Evolutionary conservation across 2,888 invertebrate species (phyloP).

Genomic region (Subacronicta megacephala): DNA sequence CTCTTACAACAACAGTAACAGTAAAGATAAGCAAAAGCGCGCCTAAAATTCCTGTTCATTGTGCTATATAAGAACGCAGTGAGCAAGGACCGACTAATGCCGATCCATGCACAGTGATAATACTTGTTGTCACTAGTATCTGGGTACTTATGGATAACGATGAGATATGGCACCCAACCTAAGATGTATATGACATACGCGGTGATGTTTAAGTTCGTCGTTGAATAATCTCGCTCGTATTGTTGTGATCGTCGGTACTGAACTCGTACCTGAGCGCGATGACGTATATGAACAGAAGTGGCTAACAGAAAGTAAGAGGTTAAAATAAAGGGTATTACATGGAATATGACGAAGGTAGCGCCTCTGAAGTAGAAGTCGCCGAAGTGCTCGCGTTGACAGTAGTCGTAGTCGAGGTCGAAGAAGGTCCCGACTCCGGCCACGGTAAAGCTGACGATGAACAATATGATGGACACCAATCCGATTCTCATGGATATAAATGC

Average conservation of each 20-base stretch:
- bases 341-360: constrained; percentile 88
- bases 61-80: constrained; percentile 91
- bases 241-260: constrained; percentile 91
- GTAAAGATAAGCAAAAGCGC: constrained; percentile 93
- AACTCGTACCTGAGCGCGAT: constrained; percentile 82
- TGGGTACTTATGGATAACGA: constrained; percentile 88
- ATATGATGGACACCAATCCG: constrained; percentile 83
- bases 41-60: constrained; percentile 92
- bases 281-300: constrained; percentile 85
- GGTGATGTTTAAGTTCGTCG: constrained; percentile 91
- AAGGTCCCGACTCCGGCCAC: constrained; percentile 91
- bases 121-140: constrained; percentile 86
- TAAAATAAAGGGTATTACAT: constrained; percentile 89
- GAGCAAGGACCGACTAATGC: constrained; percentile 91
- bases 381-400: constrained; percentile 89
- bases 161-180: constrained; percentile 92
- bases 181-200: constrained; percentile 91
- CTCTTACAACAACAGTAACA: constrained; percentile 95
- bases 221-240: constrained; percentile 90
- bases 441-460: constrained; percentile 89
- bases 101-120: constrained; percentile 92
- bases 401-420: constrained; percentile 91
- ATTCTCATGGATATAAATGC: constrained; percentile 86
- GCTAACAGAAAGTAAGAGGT: constrained; percentile 88
- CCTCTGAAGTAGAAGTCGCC: constrained; percentile 90